Percentiles rank a stretch among this genome's conserved stretches.
phyloP scores from a whole-genome alignment of 2,113 vertebrate species.

The Haliaeetus leucogaster region DNA sequence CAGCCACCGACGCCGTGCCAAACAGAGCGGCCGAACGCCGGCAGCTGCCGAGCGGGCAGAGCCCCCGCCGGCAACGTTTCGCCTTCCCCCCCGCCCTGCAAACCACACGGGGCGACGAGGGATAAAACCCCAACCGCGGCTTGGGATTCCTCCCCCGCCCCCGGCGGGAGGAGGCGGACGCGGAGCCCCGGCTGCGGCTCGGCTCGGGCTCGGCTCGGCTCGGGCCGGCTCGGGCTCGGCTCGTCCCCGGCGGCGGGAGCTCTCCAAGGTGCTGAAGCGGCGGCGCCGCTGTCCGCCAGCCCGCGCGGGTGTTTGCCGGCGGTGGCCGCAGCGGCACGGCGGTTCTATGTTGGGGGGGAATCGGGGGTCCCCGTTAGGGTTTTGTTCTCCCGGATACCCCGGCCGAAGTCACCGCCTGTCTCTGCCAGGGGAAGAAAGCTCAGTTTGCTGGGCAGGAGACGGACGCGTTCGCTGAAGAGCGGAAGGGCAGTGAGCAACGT shows the following conservation, averaged over 20 bases:
- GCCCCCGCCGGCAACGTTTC: no score
- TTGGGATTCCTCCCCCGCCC: no score
- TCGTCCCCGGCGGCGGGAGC: not conserved
- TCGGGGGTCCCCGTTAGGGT: fast-evolving
- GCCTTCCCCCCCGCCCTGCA: not conserved
- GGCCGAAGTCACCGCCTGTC: not conserved
- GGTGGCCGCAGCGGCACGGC: no score
- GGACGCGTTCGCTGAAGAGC: not conserved
- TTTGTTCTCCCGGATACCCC: not conserved
- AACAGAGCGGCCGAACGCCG: not conserved
- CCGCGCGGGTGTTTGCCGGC: no score
- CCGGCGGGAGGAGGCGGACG: not conserved
- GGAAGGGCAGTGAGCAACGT: not conserved
- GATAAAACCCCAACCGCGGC: fast-evolving
- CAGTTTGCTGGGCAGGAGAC: not conserved
- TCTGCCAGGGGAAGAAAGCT: no score
- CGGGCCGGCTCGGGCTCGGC: no score
- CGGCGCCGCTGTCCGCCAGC: not conserved
- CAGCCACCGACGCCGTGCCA: fast-evolving
- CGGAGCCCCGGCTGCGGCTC: not conserved
- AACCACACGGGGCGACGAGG: no score
- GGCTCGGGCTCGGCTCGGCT: no score
- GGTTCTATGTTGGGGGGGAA: no score
- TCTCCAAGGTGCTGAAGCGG: constrained; percentile 43
- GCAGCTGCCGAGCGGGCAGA: not conserved